Percentiles rank a stretch among this genome's conserved stretches.
phyloP scores from a whole-genome alignment of 2,113 vertebrate genomes.

The Hystrix brachyura region DNA sequence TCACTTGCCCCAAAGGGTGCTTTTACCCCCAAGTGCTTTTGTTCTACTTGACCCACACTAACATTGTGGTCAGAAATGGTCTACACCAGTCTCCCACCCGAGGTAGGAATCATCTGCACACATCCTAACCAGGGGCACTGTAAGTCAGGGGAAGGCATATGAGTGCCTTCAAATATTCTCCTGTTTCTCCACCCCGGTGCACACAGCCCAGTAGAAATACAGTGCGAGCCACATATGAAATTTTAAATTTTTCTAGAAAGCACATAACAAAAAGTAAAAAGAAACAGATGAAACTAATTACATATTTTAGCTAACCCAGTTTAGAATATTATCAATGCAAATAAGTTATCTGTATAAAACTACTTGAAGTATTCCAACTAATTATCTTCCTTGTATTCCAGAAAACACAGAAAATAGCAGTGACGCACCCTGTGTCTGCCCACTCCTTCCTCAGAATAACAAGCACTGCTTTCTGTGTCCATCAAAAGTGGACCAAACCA shows the following conservation, averaged over 20 bases:
- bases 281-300: not conserved
- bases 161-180: not conserved
- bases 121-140: not conserved
- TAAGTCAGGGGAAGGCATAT: not conserved
- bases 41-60: not conserved
- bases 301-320: conserved; percentile 12
- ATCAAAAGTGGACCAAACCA: not conserved
- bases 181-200: not conserved
- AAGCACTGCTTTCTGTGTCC: not conserved
- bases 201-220: not conserved
- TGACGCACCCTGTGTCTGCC: not conserved
- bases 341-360: conserved; percentile 21
- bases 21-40: not conserved
- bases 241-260: conserved; percentile 38
- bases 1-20: not conserved
- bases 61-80: conserved; percentile 26
- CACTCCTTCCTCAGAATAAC: conserved; percentile 28
- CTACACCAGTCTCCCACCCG: not conserved
- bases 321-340: not conserved
- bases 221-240: not conserved
- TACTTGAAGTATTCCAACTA: not conserved
- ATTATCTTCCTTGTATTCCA: not conserved
- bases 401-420: conserved; percentile 2
- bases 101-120: not conserved
- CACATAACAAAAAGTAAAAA: not conserved